Percentiles rank a stretch among this genome's conserved stretches.
Evolutionary conservation across 2,113 vertebrate species (phyloP).

Genomic region (Piliocolobus tephrosceles): DNA sequence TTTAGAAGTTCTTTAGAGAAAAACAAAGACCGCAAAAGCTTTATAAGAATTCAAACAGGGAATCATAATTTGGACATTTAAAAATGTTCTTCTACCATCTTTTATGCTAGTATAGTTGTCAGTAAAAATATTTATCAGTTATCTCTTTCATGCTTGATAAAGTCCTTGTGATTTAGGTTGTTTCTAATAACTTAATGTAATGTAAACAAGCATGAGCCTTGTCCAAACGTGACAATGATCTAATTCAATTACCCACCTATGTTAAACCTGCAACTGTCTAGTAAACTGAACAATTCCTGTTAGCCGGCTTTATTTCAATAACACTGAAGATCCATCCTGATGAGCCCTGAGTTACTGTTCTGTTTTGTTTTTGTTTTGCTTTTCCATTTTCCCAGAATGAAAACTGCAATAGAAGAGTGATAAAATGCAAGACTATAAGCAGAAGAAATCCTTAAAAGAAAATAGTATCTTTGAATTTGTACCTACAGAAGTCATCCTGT

Average conservation of each 20-base stretch:
- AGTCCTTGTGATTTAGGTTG: neutral
- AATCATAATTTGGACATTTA: neutral
- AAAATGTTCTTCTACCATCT: neutral
- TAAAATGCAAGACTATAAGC: neutral
- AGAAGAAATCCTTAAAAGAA: conserved; percentile 9
- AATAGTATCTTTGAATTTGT: neutral
- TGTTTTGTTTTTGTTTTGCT: neutral
- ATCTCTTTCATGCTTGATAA: neutral
- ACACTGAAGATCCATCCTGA: neutral
- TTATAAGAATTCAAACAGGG: neutral
- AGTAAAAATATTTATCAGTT: neutral
- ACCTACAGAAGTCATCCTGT: conserved; percentile 9
- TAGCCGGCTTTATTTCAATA: neutral
- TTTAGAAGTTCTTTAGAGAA: neutral
- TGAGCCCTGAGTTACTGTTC: neutral
- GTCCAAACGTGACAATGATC: neutral
- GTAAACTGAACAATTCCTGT: neutral
- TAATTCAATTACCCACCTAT: conserved; percentile 27
- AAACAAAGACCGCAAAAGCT: neutral
- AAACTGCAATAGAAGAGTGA: neutral
- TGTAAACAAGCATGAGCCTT: conserved; percentile 5
- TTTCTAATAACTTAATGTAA: conserved; percentile 29
- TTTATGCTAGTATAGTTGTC: neutral
- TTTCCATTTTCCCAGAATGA: neutral
- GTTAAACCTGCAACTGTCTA: neutral